Base-by-base conservation (phyloP, 2,888 invertebrate species). In the Zonitis immaculata region DNA sequence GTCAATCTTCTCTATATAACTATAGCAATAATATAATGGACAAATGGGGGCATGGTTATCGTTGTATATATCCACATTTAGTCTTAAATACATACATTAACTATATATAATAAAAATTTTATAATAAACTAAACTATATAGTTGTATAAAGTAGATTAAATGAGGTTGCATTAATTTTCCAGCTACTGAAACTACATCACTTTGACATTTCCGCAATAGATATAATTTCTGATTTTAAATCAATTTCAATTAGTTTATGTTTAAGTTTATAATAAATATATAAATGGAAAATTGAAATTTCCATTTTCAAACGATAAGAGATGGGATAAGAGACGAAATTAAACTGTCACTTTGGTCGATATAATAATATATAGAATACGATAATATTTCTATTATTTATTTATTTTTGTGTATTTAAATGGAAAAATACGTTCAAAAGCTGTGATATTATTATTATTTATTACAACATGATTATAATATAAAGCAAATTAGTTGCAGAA, bases 201-300 rank as follows among this genome's bases (percentile, higher is more conserved):
- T 22, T 28, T 30, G 54, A 54, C 54, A 50, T 54, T 54, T 54
- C 54, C 54, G 54, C 30, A 44, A 50, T 44, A 54, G 54, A 54
- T 54, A 50, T 39, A 39, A 39, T 39, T 18, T 11, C 20, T 20
- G 42, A 32, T 49, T 44, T 45, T 49, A 42, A 47, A 47, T 53
- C 32, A 39, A 39, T 39, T 39, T 39, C 39, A 39, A 39, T 39
- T 39, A 35, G 9, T 35, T 18, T 7, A 6, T 27, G 27, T 27
- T 35, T 20, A n/a, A 26, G 7, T 26, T 26, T 26, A 26, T 26
- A 8, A 12, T 30, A 30, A 27, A 2, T 32, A 32, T n/a, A 14
- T 32, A 32, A 32, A 32, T 16, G 16, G 11, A 18, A 39, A 39
- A 39, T 39, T 18, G 39, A 20, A 39, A 39, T 39, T 39, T 39